Percentiles rank a stretch among this genome's conserved stretches.
phyloP scores from a whole-genome alignment of 2,113 vertebrate genomes.

The Paramormyrops kingsleyae region DNA sequence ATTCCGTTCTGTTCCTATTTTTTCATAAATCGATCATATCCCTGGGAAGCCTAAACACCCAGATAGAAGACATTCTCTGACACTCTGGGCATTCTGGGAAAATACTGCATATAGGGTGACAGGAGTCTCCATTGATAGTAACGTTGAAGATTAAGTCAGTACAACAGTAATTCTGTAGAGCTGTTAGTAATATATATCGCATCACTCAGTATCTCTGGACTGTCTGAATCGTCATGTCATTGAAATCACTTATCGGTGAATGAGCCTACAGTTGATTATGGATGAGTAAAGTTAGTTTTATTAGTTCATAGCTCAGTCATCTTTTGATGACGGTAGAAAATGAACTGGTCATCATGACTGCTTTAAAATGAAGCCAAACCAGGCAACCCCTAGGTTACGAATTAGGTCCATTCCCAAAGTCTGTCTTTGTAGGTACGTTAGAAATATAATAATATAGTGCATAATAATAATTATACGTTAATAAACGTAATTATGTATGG shows the following conservation, averaged over 20 bases:
- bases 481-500: background rate
- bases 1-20: background rate
- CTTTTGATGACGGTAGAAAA: background rate
- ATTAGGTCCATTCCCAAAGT: background rate
- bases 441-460: background rate
- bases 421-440: background rate
- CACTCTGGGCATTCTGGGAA: background rate
- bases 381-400: background rate
- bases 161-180: background rate
- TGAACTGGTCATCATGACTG: background rate
- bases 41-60: background rate
- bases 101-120: background rate
- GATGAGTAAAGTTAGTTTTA: background rate
- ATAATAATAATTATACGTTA: background rate
- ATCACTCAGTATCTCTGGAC: background rate
- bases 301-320: background rate
- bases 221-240: background rate
- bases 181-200: background rate
- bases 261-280: background rate
- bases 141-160: background rate
- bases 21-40: background rate
- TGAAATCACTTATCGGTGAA: background rate
- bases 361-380: background rate
- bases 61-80: background rate
- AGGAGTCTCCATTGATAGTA: background rate